These are phyloP conservation scores for Oreotrochilus melanogaster DNA, from an alignment of 2,113 vertebrate genomes.

Conservation along the genomic window DNA sequence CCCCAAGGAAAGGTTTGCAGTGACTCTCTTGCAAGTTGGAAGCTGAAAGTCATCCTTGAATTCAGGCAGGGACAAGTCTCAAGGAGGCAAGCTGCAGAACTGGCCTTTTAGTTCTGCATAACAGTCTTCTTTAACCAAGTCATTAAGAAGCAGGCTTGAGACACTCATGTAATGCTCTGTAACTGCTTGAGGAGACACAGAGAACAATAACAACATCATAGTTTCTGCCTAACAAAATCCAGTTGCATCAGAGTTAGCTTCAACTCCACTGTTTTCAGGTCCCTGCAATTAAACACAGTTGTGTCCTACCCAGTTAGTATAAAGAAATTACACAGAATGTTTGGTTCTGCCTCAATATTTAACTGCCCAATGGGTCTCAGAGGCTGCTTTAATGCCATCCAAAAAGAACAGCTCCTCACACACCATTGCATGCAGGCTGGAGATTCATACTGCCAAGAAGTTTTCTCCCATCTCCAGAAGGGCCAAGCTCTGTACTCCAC, in stretches of 20 bases:
- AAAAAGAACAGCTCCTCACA: neutral
- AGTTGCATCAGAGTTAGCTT: slow-evolving; percentile 38
- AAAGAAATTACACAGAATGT: neutral
- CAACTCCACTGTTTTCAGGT: slow-evolving; percentile 36
- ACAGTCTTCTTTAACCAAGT: neutral
- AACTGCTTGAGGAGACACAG: slow-evolving; percentile 27
- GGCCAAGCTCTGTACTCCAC: neutral
- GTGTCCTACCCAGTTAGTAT: neutral
- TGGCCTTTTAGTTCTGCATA: neutral
- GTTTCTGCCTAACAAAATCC: slow-evolving; percentile 42
- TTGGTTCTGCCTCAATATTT: neutral
- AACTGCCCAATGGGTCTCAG: neutral
- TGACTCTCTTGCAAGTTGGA: neutral
- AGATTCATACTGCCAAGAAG: neutral
- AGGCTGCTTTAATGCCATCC: neutral
- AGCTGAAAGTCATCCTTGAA: neutral
- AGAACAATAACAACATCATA: slow-evolving; percentile 2
- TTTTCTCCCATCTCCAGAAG: neutral
- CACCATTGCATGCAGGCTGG: neutral
- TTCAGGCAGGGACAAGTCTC: neutral
- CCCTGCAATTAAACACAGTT: slow-evolving; percentile 25
- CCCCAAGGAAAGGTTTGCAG: neutral
- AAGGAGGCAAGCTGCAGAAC: neutral
- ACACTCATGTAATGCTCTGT: neutral
- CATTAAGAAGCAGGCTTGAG: neutral